Evolutionary conservation across 2,113 vertebrate species (phyloP).

Genomic region (Nanorana parkeri): DNA sequence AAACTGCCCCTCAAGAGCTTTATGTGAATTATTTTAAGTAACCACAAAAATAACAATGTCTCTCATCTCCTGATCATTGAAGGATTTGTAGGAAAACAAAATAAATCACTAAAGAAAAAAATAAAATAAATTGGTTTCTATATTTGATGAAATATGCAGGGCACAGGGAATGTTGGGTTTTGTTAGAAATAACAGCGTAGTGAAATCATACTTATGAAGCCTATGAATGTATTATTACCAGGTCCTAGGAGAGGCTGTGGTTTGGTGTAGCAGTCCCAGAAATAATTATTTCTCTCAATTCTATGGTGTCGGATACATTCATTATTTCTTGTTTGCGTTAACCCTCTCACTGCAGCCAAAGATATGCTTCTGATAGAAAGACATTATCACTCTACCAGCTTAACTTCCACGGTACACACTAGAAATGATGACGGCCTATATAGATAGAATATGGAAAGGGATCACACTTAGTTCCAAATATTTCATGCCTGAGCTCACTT

Average conservation of each 20-base stretch:
- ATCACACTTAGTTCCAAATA: conserved; percentile 23
- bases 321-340: conserved; percentile 16
- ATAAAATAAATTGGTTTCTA: conserved; percentile 72
- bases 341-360: conserved; percentile 3
- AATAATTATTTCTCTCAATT: conserved; percentile 54
- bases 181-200: conserved; percentile 69
- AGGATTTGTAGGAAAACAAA: not conserved
- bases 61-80: not conserved
- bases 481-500: conserved; percentile 39
- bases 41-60: not conserved
- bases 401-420: not conserved
- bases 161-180: conserved; percentile 63
- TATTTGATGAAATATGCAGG: conserved; percentile 76
- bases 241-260: conserved; percentile 59
- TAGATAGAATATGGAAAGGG: conserved; percentile 7
- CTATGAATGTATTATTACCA: conserved; percentile 61
- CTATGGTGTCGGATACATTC: conserved; percentile 37
- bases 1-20: too few relatives aligned
- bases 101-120: not conserved
- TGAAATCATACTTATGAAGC: conserved; percentile 68
- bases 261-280: conserved; percentile 56
- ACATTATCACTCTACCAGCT: not conserved
- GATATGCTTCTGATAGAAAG: not conserved
- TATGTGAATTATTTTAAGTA: not conserved
- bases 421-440: not conserved